These are phyloP conservation scores for Lacanobia wlatinum DNA, from an alignment of 2,888 invertebrate genomes.

Conservation along the genomic window DNA sequence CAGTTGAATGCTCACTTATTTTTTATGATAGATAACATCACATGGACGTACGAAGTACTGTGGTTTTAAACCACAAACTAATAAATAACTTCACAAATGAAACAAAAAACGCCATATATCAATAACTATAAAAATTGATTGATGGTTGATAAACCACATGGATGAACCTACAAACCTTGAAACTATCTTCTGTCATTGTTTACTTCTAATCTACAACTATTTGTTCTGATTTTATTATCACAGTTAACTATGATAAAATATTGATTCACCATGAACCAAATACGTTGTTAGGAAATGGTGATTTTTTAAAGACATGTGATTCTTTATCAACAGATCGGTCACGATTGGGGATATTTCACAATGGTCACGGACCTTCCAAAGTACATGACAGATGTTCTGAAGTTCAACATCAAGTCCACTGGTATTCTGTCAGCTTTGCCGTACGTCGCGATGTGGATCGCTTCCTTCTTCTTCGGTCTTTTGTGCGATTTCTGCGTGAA, in stretches of 20 bases:
- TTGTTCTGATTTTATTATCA: conserved; percentile 30
- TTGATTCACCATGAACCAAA: conserved; percentile 37
- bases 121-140: conserved; percentile 19
- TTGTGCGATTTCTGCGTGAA: conserved; percentile 93
- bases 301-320: background rate
- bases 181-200: background rate
- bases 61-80: conserved; percentile 22
- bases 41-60: background rate
- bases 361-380: conserved; percentile 93
- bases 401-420: conserved; percentile 92
- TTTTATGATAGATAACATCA: background rate
- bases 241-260: background rate
- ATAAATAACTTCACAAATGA: background rate
- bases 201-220: background rate
- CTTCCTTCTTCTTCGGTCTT: conserved; percentile 92
- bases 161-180: background rate
- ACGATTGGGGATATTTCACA: conserved; percentile 93
- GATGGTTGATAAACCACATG: background rate
- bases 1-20: conserved; percentile 2
- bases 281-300: conserved; percentile 5
- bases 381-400: conserved; percentile 93
- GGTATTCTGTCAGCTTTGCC: conserved; percentile 92
- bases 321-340: conserved; percentile 89
- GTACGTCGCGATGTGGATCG: conserved; percentile 92
- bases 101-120: conserved; percentile 4